phyloP scores from a whole-genome alignment of 1,140 invertebrate genomes.

The Thaumetopoea pityocampa region DNA sequence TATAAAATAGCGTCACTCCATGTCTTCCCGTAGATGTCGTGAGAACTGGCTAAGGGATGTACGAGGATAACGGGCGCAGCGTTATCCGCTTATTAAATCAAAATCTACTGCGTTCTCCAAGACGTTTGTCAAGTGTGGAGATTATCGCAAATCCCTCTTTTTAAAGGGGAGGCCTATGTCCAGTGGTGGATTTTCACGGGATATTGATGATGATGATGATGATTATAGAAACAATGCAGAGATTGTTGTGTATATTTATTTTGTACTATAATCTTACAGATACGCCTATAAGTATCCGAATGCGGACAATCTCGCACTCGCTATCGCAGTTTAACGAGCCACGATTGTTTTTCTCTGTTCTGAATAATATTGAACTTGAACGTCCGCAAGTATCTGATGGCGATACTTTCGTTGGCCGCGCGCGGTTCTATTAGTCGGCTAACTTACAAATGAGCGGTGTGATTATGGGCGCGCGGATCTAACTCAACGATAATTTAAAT shows the following conservation, averaged over 20 bases:
- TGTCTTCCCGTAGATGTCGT: too few relatives aligned
- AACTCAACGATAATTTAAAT: conserved; percentile 66
- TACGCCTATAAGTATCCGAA: conserved; percentile 42
- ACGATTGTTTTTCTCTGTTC: conserved; percentile 73
- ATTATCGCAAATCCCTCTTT: too few relatives aligned
- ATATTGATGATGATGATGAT: too few relatives aligned
- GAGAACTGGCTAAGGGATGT: too few relatives aligned
- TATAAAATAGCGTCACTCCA: too few relatives aligned
- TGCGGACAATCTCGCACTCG: conserved; percentile 50
- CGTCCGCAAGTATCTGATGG: conserved; percentile 58
- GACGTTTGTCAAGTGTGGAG: too few relatives aligned
- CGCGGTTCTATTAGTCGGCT: conserved; percentile 57
- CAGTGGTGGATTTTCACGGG: too few relatives aligned
- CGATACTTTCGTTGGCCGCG: conserved; percentile 56
- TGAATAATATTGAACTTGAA: conserved; percentile 71
- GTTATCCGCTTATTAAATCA: too few relatives aligned
- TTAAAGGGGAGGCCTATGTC: too few relatives aligned
- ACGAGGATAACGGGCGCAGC: too few relatives aligned
- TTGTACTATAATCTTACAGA: conserved; percentile 27
- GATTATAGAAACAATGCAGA: too few relatives aligned
- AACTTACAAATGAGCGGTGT: conserved; percentile 66
- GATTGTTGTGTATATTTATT: conserved; percentile 9
- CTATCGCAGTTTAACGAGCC: conserved; percentile 69
- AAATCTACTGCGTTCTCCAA: too few relatives aligned
- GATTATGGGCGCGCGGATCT: conserved; percentile 62